A percentile compares a stretch with the other conserved stretches of the same genome.
These are phyloP conservation scores for Gorsachius magnificus DNA, from an alignment of 2,797 vertebrate genomes.

Conservation along the genomic window DNA sequence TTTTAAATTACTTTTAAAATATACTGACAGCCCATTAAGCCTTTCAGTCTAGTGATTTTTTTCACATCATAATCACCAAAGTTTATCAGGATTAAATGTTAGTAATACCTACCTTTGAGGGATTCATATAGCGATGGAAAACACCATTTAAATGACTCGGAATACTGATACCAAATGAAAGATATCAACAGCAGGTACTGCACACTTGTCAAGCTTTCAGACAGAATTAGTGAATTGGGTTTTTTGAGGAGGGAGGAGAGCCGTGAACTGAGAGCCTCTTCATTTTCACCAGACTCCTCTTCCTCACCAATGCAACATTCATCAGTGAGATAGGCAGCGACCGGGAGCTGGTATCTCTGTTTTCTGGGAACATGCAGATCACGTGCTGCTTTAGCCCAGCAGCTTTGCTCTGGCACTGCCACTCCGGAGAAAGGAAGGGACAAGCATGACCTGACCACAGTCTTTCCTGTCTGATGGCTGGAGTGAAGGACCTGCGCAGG, in stretches of 20 bases:
- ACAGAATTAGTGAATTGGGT: background rate
- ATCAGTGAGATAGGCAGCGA: background rate
- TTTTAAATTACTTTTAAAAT: background rate
- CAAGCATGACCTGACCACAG: background rate
- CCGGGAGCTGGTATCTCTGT: background rate
- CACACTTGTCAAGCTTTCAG: accelerated
- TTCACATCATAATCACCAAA: background rate
- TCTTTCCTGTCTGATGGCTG: background rate
- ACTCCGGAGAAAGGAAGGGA: background rate
- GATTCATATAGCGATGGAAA: background rate
- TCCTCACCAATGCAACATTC: accelerated
- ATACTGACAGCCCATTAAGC: background rate
- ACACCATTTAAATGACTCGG: background rate
- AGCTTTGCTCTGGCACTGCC: background rate
- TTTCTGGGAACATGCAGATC: background rate
- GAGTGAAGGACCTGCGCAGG: background rate
- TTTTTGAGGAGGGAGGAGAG: background rate
- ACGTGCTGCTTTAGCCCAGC: background rate
- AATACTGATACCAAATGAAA: background rate
- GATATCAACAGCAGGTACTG: background rate
- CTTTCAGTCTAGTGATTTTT: background rate
- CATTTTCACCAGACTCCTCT: background rate
- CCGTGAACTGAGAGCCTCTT: background rate
- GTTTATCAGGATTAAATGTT: background rate
- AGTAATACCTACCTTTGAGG: background rate